These are phyloP conservation scores for Upupa epops DNA, from an alignment of 2,113 vertebrate species.

Conservation along the genomic window DNA sequence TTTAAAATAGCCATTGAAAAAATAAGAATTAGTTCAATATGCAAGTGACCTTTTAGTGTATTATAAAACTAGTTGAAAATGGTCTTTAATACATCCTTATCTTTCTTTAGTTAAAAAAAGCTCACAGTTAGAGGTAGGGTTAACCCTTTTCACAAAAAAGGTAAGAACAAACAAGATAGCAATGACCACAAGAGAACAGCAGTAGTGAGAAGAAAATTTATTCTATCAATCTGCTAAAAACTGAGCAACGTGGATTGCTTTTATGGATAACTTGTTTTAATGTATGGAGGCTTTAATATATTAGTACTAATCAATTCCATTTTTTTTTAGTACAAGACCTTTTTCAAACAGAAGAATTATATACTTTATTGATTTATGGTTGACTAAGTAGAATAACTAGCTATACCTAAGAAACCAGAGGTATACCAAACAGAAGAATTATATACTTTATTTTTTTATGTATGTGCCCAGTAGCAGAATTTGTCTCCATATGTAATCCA, in stretches of 20 bases:
- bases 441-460: no score
- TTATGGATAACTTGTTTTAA: not conserved
- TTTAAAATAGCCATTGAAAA: slow-evolving; percentile 34
- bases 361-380: not conserved
- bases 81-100: slow-evolving; percentile 51
- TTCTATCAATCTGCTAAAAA: not conserved
- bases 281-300: not conserved
- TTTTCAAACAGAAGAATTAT: not conserved
- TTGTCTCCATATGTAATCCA: not conserved
- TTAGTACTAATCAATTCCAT: not conserved
- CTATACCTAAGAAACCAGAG: not conserved
- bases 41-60: slow-evolving; percentile 33
- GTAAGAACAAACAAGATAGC: not conserved
- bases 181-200: not conserved
- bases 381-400: not conserved
- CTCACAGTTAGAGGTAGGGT: not conserved
- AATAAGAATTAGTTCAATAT: slow-evolving; percentile 47
- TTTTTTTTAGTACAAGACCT: not conserved
- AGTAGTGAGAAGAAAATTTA: not conserved
- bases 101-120: slow-evolving; percentile 36
- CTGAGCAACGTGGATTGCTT: not conserved
- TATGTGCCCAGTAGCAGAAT: not conserved
- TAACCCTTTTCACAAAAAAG: slow-evolving; percentile 29
- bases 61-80: slow-evolving; percentile 51
- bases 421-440: not conserved